Conservation (phyloP, 1,140 invertebrate genomes). For the Meloidogyne exigua region DNA sequence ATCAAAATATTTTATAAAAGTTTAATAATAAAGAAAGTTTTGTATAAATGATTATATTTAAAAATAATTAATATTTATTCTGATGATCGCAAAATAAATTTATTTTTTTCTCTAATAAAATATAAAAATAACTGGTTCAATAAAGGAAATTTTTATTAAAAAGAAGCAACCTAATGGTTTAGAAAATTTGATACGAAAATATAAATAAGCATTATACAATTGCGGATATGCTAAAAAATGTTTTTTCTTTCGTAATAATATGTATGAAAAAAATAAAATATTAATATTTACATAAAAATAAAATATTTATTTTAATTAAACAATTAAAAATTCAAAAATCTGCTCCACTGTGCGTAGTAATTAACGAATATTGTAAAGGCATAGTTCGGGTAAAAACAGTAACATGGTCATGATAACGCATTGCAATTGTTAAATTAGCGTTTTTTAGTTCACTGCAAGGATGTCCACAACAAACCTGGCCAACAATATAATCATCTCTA, state of each 20-base stretch:
- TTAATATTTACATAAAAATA: too few relatives aligned
- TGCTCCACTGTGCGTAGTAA: neutral
- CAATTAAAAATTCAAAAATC: neutral
- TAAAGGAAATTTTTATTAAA: neutral
- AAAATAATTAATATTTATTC: too few relatives aligned
- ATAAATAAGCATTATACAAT: neutral
- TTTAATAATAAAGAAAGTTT: too few relatives aligned
- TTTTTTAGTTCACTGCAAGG: conserved; percentile 1
- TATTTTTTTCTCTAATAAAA: neutral
- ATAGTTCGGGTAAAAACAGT: neutral
- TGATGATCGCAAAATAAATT: neutral
- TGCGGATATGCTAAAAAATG: neutral
- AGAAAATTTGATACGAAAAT: neutral
- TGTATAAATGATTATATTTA: too few relatives aligned
- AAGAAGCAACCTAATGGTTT: neutral
- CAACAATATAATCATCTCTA: neutral
- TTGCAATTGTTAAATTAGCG: neutral
- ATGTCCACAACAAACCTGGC: neutral
- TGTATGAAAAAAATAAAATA: too few relatives aligned
- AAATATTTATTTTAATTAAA: too few relatives aligned
- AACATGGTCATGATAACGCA: neutral
- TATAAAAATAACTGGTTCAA: neutral
- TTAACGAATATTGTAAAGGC: conserved; percentile 1
- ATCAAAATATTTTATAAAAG: too few relatives aligned
- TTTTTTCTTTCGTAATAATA: neutral